Evolutionary conservation across 64 coral and sea anemone species (phyloP).

Genomic region (Orbicella faveolata): DNA sequence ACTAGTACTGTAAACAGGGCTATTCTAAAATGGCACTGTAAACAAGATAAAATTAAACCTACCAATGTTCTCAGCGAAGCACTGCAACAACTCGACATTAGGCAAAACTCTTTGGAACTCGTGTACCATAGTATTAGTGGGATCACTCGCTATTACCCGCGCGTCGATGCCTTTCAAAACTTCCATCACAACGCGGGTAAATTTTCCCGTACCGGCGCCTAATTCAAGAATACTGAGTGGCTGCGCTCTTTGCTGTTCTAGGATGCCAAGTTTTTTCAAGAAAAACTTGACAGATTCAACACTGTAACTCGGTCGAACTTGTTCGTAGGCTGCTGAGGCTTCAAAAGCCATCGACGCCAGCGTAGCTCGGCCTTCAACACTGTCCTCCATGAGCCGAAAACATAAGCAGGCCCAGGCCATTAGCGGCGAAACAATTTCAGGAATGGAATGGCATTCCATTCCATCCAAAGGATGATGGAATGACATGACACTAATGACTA

Average conservation of each 20-base stretch:
- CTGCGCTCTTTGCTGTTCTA: neutral
- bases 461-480: no score
- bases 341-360: neutral
- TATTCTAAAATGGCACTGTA: neutral
- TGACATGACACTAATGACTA: no score
- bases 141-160: conserved; percentile 21
- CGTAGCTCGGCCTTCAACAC: neutral
- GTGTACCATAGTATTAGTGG: neutral
- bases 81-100: neutral
- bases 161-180: neutral
- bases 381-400: neutral
- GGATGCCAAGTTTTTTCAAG: neutral
- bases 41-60: neutral
- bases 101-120: conserved; percentile 1
- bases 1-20: no score
- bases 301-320: neutral
- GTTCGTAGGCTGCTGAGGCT: neutral
- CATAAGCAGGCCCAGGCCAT: no score
- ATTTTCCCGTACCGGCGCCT: conserved; percentile 23
- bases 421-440: no score
- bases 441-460: no score
- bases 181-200: conserved; percentile 4
- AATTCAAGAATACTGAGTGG: conserved; percentile 12
- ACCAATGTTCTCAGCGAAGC: conserved; percentile 21
- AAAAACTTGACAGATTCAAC: neutral